phyloP scores from a whole-genome alignment of 2,797 vertebrate species.

The Selene dorsalis region DNA sequence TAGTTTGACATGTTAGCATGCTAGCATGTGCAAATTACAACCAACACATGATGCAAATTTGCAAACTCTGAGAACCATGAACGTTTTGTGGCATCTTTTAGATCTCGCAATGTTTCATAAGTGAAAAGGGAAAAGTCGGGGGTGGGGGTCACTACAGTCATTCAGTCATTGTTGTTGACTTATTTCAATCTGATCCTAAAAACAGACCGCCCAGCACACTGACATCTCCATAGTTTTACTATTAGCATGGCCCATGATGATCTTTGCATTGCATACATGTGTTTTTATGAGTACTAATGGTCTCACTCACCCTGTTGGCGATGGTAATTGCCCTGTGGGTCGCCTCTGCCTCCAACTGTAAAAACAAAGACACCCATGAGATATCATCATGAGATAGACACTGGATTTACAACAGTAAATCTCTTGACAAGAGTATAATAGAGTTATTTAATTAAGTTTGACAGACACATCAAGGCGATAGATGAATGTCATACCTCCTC shows the following conservation, averaged over 20 bases:
- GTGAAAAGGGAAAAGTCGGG: too few relatives aligned
- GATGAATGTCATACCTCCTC: constrained; percentile 89
- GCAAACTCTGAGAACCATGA: too few relatives aligned
- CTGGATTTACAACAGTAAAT: not conserved
- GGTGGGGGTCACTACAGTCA: too few relatives aligned
- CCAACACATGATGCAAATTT: too few relatives aligned
- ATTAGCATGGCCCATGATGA: not conserved
- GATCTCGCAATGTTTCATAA: too few relatives aligned
- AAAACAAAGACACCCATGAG: constrained; percentile 28
- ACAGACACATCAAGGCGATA: not conserved
- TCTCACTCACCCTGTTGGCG: constrained; percentile 91
- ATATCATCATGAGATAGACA: not conserved
- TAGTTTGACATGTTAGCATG: not conserved
- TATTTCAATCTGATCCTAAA: not conserved
- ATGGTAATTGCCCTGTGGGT: constrained; percentile 95
- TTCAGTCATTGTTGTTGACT: not conserved
- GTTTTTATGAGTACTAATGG: not conserved
- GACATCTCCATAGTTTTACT: not conserved
- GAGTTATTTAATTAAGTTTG: not conserved
- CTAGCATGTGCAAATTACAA: not conserved
- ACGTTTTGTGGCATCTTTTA: too few relatives aligned
- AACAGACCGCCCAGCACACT: not conserved
- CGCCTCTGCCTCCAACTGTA: constrained; percentile 95
- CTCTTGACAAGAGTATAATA: not conserved
- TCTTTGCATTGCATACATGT: not conserved